Percentiles rank a stretch among this genome's conserved stretches.
phyloP scores from a whole-genome alignment of 2,113 vertebrate species.

The Pandion haliaetus region DNA sequence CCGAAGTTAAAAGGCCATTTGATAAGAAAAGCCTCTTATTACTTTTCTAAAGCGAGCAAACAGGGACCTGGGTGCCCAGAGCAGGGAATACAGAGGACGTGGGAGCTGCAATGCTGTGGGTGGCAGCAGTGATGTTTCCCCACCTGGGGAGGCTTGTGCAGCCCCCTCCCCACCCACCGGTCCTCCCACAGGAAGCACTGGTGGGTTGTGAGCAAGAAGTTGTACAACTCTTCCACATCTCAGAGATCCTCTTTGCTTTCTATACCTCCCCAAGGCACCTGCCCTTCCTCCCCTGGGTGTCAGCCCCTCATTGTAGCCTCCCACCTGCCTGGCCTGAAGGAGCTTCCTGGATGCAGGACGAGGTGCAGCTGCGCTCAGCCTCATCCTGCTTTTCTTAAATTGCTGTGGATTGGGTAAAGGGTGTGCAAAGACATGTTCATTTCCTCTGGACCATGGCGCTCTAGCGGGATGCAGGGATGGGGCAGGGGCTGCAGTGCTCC shows the following conservation, averaged over 20 bases:
- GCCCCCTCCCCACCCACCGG: not conserved
- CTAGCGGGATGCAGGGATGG: not conserved
- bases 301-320: not conserved
- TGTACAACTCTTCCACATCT: not conserved
- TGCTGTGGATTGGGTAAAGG: not conserved
- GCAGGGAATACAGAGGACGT: rapidly evolving
- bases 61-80: not conserved
- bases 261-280: not conserved
- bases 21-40: not conserved
- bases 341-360: not conserved
- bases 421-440: not conserved
- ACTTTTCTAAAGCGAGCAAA: not conserved
- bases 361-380: not conserved
- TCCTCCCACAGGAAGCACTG: not conserved
- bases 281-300: not conserved
- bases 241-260: not conserved
- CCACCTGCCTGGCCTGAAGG: not conserved
- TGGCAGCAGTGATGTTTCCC: not conserved
- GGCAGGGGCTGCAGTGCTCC: not conserved
- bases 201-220: not conserved
- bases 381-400: not conserved
- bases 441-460: rapidly evolving
- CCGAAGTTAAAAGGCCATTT: not conserved
- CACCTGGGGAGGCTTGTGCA: not conserved
- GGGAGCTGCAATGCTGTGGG: not conserved